Percentiles rank a stretch among this genome's conserved stretches.
phyloP scores from a whole-genome alignment of 2,113 vertebrate species.

The Talpa occidentalis region DNA sequence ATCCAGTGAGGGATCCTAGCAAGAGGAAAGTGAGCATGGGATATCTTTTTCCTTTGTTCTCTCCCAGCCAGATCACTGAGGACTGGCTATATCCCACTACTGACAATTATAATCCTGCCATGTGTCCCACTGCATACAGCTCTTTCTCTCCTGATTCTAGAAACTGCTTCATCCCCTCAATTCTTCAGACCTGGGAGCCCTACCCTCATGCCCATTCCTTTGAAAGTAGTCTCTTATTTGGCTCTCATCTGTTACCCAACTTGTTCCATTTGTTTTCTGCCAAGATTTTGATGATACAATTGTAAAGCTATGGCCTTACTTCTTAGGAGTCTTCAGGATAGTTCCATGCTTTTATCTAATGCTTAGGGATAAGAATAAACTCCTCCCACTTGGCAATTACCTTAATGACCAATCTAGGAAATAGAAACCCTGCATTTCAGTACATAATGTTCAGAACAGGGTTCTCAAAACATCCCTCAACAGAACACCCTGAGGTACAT shows the following conservation, averaged over 20 bases:
- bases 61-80: neutral
- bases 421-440: neutral
- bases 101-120: neutral
- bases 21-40: neutral
- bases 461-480: neutral
- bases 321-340: neutral
- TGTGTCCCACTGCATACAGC: neutral
- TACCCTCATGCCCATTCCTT: neutral
- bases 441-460: neutral
- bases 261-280: neutral
- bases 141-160: neutral
- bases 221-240: neutral
- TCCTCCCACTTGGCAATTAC: neutral
- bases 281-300: neutral
- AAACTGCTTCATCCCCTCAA: neutral
- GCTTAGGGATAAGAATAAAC: neutral
- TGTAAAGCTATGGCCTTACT: neutral
- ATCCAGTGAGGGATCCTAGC: neutral
- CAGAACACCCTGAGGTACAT: neutral
- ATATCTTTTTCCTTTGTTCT: neutral
- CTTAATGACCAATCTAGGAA: neutral
- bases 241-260: neutral
- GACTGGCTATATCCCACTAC: neutral
- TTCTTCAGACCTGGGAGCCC: neutral
- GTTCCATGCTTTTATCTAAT: neutral